Conservation (phyloP, 1,140 invertebrate species). For the Andrena cerasifolii region DNA sequence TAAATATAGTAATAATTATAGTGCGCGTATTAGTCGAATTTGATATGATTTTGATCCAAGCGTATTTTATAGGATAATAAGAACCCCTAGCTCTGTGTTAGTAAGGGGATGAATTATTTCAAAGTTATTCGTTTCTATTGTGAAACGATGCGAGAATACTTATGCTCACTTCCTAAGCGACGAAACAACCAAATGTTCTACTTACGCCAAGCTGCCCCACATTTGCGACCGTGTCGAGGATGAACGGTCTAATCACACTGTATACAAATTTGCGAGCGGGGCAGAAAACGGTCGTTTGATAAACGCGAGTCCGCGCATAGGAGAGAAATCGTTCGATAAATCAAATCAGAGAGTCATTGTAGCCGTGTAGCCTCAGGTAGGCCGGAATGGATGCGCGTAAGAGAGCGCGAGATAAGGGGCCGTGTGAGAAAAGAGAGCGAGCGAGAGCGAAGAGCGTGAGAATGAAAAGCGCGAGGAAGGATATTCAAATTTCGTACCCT, state of each 20-base stretch:
- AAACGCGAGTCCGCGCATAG: slow-evolving; percentile 50
- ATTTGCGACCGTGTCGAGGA: not conserved
- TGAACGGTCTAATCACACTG: not conserved
- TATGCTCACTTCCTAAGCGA: no score
- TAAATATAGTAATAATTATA: no score
- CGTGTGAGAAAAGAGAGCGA: slow-evolving; percentile 52
- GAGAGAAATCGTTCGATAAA: slow-evolving; percentile 78
- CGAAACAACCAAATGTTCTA: not conserved
- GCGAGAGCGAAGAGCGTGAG: slow-evolving; percentile 71
- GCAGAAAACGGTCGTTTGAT: slow-evolving; percentile 11
- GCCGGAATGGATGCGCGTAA: slow-evolving; percentile 47
- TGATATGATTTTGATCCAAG: no score
- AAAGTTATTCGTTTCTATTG: no score
- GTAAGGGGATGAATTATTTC: no score
- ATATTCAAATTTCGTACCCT: slow-evolving; percentile 81
- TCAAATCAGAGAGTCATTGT: slow-evolving; percentile 80
- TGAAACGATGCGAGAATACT: no score
- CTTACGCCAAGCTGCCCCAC: slow-evolving; percentile 16
- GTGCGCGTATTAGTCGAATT: no score
- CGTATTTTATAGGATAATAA: no score
- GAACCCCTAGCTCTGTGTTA: no score
- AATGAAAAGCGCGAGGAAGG: slow-evolving; percentile 76
- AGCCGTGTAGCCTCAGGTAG: slow-evolving; percentile 73
- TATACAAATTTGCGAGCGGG: not conserved
- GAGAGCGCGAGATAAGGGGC: slow-evolving; percentile 42